Evolutionary conservation across 2,888 invertebrate genomes (phyloP).

Genomic region (Stratiomys singularior): DNA sequence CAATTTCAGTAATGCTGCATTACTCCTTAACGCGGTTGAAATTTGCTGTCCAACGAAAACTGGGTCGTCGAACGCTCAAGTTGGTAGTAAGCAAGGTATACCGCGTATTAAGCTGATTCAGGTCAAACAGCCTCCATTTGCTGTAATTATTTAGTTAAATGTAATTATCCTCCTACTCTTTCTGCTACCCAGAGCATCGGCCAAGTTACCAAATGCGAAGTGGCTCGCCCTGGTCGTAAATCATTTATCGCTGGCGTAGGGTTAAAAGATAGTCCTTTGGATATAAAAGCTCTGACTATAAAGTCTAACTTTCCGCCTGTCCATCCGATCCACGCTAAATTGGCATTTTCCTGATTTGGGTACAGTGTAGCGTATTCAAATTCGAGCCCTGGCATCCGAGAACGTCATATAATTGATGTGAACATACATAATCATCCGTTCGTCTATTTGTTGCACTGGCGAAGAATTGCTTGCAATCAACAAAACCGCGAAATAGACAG

Average conservation of each 20-base stretch:
- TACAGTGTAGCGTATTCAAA: conserved; percentile 40
- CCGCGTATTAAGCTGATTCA: background rate
- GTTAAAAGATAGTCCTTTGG: background rate
- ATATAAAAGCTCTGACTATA: background rate
- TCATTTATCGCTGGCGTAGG: background rate
- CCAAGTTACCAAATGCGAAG: no score
- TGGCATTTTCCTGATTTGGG: conserved; percentile 45
- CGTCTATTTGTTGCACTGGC: conserved; percentile 2
- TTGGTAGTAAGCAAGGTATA: background rate
- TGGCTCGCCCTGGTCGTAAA: no score
- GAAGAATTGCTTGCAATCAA: background rate
- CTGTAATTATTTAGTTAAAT: no score
- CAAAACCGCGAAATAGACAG: background rate
- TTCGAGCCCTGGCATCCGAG: conserved; percentile 6
- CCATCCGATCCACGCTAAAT: conserved; percentile 21
- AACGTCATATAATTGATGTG: conserved; percentile 34
- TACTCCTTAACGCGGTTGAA: background rate
- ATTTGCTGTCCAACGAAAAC: background rate
- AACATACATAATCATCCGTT: conserved; percentile 2
- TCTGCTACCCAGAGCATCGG: no score
- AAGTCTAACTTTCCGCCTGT: background rate
- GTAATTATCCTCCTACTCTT: no score
- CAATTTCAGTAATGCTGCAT: no score
- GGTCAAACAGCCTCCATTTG: no score
- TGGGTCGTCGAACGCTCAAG: background rate